Evolutionary conservation across 2,888 invertebrate species (phyloP), one percentile per base, ranked within the genome.

Genomic region (Heliconius sara): DNA sequence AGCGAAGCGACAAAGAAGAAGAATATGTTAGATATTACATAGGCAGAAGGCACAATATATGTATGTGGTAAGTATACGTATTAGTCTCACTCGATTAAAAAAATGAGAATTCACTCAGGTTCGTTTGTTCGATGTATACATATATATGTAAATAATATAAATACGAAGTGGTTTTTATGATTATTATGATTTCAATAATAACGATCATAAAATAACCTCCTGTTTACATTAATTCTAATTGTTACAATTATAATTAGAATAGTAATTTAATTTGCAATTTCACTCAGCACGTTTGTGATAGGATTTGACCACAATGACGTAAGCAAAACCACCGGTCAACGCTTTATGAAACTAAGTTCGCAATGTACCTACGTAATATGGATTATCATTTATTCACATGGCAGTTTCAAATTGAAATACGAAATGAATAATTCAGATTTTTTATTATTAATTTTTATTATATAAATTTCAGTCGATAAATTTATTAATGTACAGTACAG

Each of bases 221-320:
- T 43, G 25, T 70, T 43, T 25, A 68, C 47, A 70, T 60, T 13
- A 25, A 16, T 57, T 57, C 16, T 47, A 47, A 65, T 39, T 68
- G 10, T 60, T 60, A 43, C 25, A 25, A 43, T 47, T 77, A 27
- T 77, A 68, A 34, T 70, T 60, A 77, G 76, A 76, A 60, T 60
- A 39, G 43, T 60, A 60, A 70, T 77, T 77, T 77, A 77, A 77
- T 77, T 77, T 70, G 60, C 66, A 70, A 70, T 68, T 68, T 77
- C 52, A 67, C 47, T 65, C 39, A 30, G 39, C 19, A 70, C 68
- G 89, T 89, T 90, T 90, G 87, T 88, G 87, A 84, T 83, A 83
- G 85, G 83, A 85, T 87, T 86, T 85, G 86, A 87, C 83, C 82
- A 80, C 81, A 81, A 77, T 81, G 83, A 83, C 84, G 84, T 81